Percentiles rank a stretch among this genome's conserved stretches.
These are phyloP conservation scores for Ernsta delagoae DNA, from an alignment of 2,888 invertebrate genomes.

Conservation along the genomic window DNA sequence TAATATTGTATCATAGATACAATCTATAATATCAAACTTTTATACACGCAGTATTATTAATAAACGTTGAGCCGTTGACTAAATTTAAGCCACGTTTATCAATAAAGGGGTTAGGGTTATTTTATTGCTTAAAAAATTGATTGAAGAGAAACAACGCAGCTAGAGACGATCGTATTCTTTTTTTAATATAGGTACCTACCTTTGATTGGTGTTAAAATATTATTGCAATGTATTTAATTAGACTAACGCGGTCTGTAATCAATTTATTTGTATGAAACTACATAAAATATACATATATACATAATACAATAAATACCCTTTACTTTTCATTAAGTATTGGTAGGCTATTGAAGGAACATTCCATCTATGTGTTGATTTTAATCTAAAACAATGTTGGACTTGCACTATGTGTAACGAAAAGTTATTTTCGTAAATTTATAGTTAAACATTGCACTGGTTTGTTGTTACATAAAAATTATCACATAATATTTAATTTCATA, in stretches of 20 bases:
- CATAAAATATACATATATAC: neutral
- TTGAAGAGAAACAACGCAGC: neutral
- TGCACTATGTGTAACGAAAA: conserved; percentile 2
- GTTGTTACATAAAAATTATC: conserved; percentile 24
- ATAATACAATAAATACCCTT: neutral
- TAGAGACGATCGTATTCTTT: neutral
- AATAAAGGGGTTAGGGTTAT: too few relatives aligned
- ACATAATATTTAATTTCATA: conserved; percentile 23
- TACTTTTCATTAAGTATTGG: conserved; percentile 11
- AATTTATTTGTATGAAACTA: neutral
- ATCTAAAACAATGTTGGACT: conserved; percentile 25
- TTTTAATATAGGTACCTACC: too few relatives aligned
- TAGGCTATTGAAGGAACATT: conserved; percentile 22
- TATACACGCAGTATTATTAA: too few relatives aligned
- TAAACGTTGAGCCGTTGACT: too few relatives aligned
- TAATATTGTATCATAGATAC: too few relatives aligned
- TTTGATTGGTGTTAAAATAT: too few relatives aligned
- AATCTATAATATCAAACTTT: too few relatives aligned
- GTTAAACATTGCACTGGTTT: conserved; percentile 30
- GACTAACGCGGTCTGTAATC: neutral
- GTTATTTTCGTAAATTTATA: conserved; percentile 1
- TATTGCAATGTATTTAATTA: neutral
- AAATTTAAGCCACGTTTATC: too few relatives aligned
- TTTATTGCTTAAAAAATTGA: too few relatives aligned
- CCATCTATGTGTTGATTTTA: conserved; percentile 37